These are phyloP conservation scores for Hirtodrosophila duncani DNA, from an alignment of 2,888 invertebrate genomes.

Conservation along the genomic window DNA sequence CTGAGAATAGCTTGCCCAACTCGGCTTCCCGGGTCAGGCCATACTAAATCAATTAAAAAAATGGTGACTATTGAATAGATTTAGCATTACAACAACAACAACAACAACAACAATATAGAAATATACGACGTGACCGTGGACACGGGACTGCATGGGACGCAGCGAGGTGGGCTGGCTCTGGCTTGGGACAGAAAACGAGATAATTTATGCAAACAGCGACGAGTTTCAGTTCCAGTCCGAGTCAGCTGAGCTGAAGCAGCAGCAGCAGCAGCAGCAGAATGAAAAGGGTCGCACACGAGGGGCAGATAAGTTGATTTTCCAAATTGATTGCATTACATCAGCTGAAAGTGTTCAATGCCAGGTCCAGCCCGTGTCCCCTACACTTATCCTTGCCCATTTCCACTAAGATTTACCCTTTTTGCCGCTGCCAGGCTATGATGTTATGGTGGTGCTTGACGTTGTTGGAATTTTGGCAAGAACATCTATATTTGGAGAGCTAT, in stretches of 20 bases:
- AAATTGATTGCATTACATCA: constrained; percentile 65
- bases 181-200: constrained; percentile 4
- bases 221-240: neutral
- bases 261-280: too few species aligned
- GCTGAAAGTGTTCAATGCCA: constrained; percentile 45
- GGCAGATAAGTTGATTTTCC: constrained; percentile 53
- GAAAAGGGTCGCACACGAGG: neutral
- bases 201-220: constrained; percentile 41
- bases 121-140: constrained; percentile 8
- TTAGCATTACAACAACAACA: constrained; percentile 18
- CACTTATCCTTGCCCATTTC: neutral
- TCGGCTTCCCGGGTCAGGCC: constrained; percentile 16
- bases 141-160: too few species aligned
- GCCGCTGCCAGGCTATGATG: too few species aligned
- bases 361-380: constrained; percentile 1
- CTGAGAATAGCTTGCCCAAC: constrained; percentile 20
- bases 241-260: neutral
- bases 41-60: constrained; percentile 54
- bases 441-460: too few species aligned
- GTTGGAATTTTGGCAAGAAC: too few species aligned
- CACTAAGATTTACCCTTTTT: constrained; percentile 1
- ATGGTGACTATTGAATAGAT: constrained; percentile 27
- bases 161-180: too few species aligned
- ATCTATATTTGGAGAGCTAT: too few species aligned
- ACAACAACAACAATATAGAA: neutral